A percentile compares a stretch with the other conserved stretches of the same genome.
phyloP scores from a whole-genome alignment of 2,113 vertebrate genomes.

The Gasterosteus aculeatus region DNA sequence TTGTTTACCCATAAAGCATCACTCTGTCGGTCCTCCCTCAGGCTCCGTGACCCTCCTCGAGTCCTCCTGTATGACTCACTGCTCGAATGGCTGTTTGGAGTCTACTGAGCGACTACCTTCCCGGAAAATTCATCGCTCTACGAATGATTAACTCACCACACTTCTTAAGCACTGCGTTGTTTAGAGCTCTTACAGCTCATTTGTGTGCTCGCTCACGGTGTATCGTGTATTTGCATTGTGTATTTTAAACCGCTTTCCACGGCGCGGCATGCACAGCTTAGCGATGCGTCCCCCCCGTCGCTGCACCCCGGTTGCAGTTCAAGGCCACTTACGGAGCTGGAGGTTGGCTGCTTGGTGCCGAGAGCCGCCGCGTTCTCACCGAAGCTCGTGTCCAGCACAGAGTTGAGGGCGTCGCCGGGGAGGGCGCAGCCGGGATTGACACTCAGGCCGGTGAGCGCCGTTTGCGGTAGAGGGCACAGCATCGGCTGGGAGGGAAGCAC shows the following conservation, averaged over 20 bases:
- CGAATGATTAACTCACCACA: constrained; percentile 25
- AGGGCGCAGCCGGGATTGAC: constrained; percentile 89
- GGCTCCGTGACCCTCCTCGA: constrained; percentile 36
- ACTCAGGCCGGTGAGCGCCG: constrained; percentile 85
- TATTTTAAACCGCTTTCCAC: background rate
- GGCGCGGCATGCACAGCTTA: background rate
- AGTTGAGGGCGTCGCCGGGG: constrained; percentile 92
- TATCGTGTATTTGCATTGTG: background rate
- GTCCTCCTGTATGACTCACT: constrained; percentile 25
- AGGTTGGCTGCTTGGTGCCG: constrained; percentile 77
- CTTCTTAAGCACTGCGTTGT: background rate
- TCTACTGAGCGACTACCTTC: constrained; percentile 6
- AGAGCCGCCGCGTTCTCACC: constrained; percentile 74
- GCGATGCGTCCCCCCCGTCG: background rate
- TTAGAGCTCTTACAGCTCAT: constrained; percentile 2
- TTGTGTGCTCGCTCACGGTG: constrained; percentile 5
- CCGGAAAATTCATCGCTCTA: constrained; percentile 2
- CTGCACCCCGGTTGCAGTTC: background rate
- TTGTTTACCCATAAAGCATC: constrained; percentile 52
- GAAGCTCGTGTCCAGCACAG: constrained; percentile 86
- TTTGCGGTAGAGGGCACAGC: constrained; percentile 85
- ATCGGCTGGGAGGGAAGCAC: constrained; percentile 76
- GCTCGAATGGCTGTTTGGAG: background rate
- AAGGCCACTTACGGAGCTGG: constrained; percentile 72
- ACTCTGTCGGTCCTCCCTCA: constrained; percentile 20